A percentile compares a stretch with the other conserved stretches of the same genome.
Conservation (phyloP, 2,797 vertebrate genomes). For the Carapus acus region DNA sequence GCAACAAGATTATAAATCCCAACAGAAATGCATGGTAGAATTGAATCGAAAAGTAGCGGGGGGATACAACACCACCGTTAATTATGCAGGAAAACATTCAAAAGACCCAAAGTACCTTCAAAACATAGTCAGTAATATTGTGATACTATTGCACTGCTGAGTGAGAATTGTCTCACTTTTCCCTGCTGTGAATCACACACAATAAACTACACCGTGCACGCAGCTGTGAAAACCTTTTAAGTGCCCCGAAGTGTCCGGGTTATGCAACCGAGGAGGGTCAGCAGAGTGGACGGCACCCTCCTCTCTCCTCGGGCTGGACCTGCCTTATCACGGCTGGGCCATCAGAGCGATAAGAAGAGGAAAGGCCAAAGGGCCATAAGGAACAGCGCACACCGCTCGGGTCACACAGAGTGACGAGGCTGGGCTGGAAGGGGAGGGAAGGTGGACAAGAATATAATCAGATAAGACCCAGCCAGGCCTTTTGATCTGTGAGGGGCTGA, state of each 20-base stretch:
- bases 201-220: slow-evolving; percentile 15
- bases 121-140: too few relatives aligned
- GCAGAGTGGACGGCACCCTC: slow-evolving; percentile 58
- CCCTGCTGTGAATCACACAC: slow-evolving; percentile 30
- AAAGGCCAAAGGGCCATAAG: slow-evolving; percentile 71
- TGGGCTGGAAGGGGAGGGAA: slow-evolving; percentile 58
- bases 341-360: slow-evolving; percentile 72
- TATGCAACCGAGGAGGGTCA: slow-evolving; percentile 60
- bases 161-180: slow-evolving; percentile 26
- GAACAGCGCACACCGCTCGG: slow-evolving; percentile 61
- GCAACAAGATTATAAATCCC: slow-evolving; percentile 4
- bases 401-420: slow-evolving; percentile 66
- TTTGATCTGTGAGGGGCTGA: slow-evolving; percentile 75
- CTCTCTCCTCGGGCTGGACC: slow-evolving; percentile 59
- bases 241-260: slow-evolving; percentile 56
- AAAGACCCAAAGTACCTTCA: too few relatives aligned
- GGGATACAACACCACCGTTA: too few relatives aligned
- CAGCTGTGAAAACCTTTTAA: slow-evolving; percentile 54
- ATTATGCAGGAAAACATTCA: too few relatives aligned
- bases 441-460: slow-evolving; percentile 69
- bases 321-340: slow-evolving; percentile 59
- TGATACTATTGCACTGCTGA: too few relatives aligned
- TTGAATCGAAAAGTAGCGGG: too few relatives aligned
- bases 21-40: slow-evolving; percentile 2
- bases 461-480: slow-evolving; percentile 72